Base-by-base conservation (phyloP, 2,888 invertebrate genomes). In the Cephus nigrinus region DNA sequence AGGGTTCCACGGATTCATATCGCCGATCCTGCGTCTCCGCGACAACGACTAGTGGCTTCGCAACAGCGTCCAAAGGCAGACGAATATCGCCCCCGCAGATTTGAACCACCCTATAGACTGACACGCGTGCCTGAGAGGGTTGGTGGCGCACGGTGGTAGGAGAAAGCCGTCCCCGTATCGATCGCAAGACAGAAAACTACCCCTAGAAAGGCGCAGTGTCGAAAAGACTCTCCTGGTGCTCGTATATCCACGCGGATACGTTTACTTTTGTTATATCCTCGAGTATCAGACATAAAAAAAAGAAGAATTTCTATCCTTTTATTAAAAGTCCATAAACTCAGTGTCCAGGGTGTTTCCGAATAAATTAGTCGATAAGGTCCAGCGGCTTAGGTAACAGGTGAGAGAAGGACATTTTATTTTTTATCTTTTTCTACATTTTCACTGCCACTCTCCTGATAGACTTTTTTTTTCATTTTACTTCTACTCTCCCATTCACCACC, bases 131-230 rank as follows among this genome's bases (percentile, higher is more conserved):
- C 81, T 80, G 82, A 79, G 82, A 80, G 84, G 81, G 82, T 78
- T 82, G 80, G 79, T 80, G 83, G 77, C 80, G 80, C 84, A 82
- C 81, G 82, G 82, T 82, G 78, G 82, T 79, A 82, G 78, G 80
- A 80, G 77, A 77, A 40, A 79, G 76, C 74, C 40, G 71, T 79
- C 75, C 76, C 68, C 75, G 85, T 89, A 89, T 89, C 89, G 89
- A 89, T 89, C 88, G 84, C 78, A 82, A 79, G 81, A 83, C 84
- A 85, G 84, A 85, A 87, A 89, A 89, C 87, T 87, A 88, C 87
- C 88, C 87, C 83, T 86, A 81, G 83, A 85, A 84, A 86, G 85
- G 85, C 85, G 87, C 87, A 86, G 89, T 88, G 86, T 84, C 84
- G 84, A 83, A 86, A 85, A 84, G 85, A 84, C 82, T 81, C 83